Evolutionary conservation across 1,140 invertebrate genomes (phyloP).

Genomic region (Sycophaga agraensis): DNA sequence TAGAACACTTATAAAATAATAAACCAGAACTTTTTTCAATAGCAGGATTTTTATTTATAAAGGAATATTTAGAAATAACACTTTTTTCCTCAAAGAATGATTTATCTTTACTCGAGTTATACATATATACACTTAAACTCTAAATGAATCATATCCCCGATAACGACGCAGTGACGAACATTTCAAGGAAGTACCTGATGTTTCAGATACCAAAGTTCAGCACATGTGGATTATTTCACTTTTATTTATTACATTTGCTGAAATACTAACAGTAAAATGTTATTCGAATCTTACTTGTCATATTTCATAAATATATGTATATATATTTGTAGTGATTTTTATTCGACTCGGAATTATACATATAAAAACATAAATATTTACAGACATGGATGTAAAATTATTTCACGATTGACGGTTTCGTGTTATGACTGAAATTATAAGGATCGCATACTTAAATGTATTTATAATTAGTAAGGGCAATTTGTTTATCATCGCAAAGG

Average conservation of each 20-base stretch:
- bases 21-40: too few species aligned
- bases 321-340: slow-evolving; percentile 31
- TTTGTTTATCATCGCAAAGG: slow-evolving; percentile 30
- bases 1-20: too few species aligned
- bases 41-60: too few species aligned
- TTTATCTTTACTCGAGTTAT: slow-evolving; percentile 26
- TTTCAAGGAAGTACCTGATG: slow-evolving; percentile 14
- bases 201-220: slow-evolving; percentile 15
- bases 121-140: slow-evolving; percentile 31
- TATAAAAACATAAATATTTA: slow-evolving; percentile 60
- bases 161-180: background rate
- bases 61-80: too few species aligned
- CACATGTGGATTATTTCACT: slow-evolving; percentile 34
- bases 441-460: slow-evolving; percentile 40
- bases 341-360: slow-evolving; percentile 43
- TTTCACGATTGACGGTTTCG: slow-evolving; percentile 40
- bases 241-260: slow-evolving; percentile 53
- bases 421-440: slow-evolving; percentile 28
- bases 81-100: background rate
- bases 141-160: slow-evolving; percentile 16
- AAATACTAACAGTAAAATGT: slow-evolving; percentile 54
- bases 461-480: slow-evolving; percentile 47
- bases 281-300: slow-evolving; percentile 48
- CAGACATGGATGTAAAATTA: slow-evolving; percentile 52
- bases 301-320: slow-evolving; percentile 42